Evolutionary conservation across 2,888 invertebrate genomes (phyloP), one percentile per base, ranked within the genome.

Genomic region (Hoplodrina blanda): DNA sequence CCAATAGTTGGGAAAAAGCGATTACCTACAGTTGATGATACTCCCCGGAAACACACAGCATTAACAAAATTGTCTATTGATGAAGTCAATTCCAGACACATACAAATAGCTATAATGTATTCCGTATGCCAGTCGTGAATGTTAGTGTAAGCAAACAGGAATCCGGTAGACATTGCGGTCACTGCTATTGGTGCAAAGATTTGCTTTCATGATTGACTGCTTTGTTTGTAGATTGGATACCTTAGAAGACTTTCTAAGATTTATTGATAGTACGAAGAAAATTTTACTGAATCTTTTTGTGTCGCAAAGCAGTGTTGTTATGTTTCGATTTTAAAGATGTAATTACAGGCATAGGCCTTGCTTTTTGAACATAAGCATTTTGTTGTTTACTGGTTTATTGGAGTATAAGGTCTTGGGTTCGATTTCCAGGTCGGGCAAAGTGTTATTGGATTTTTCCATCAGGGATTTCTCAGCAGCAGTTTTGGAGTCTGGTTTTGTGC

Each of bases 121-220:
- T 80, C 79, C 65, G 78, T 83, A 68, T 78, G 74, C 75, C 68
- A 68, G 57, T 66, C 72, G 70, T 69, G 69, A 57, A 68, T 66
- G 76, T 73, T 15, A 44, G 44, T 33, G 60, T 4, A 46, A 46
- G 80, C 66, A 73, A 78, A 78, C 76, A 77, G 69, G 46, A 80
- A 73, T 75, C 67, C 78, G 69, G 73, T 81, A 76, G 71, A 70
- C 75, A 72, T 53, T 59, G 60, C 25, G n/a, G 33, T 64, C 70
- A 70, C 69, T 77, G 77, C 73, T 61, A 70, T 56, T 30, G 69
- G 61, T 46, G 62, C 25, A 69, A 62, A 76, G 69, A 59, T 74
- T 74, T 75, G 63, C 76, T 76, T 50, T 69, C 56, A 62, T 33
- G 73, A 73, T 73, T 57, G 73, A 62, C 54, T 41, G 69, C 19